phyloP scores from a whole-genome alignment of 2,113 vertebrate species.

The Ochotona princeps region DNA sequence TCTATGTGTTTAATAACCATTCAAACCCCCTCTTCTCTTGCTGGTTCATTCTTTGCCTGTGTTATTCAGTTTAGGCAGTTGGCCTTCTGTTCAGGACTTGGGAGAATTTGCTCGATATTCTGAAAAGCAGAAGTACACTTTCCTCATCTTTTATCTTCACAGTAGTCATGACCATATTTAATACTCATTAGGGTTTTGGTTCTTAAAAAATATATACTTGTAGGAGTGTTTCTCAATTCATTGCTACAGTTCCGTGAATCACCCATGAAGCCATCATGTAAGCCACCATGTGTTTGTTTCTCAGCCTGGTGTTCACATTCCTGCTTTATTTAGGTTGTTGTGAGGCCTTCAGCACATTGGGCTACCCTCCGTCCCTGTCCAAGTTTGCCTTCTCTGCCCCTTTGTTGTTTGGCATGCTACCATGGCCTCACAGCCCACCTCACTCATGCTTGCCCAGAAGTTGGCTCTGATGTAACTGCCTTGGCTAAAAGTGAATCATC shows the following conservation, averaged over 20 bases:
- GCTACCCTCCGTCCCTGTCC: background rate
- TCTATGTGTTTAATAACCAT: background rate
- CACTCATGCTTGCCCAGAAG: accelerated
- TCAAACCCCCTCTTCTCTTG: background rate
- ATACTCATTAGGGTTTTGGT: background rate
- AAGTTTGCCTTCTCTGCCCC: background rate
- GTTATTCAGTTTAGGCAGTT: background rate
- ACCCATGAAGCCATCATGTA: too few species aligned
- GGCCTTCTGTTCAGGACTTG: background rate
- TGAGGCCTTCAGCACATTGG: background rate
- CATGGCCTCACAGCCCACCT: too few species aligned
- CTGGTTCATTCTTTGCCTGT: background rate
- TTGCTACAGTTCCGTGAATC: background rate
- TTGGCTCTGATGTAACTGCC: background rate
- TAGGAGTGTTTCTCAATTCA: background rate
- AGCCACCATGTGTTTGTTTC: too few species aligned
- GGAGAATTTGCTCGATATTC: background rate
- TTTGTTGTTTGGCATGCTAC: background rate
- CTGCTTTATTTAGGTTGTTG: background rate
- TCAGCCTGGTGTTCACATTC: accelerated
- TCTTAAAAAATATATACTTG: background rate
- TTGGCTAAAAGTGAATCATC: background rate
- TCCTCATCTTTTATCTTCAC: background rate
- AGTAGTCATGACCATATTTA: background rate
- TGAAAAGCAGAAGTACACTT: background rate